phyloP scores from a whole-genome alignment of 2,797 vertebrate species.

The Odontamblyopus lacepedii region DNA sequence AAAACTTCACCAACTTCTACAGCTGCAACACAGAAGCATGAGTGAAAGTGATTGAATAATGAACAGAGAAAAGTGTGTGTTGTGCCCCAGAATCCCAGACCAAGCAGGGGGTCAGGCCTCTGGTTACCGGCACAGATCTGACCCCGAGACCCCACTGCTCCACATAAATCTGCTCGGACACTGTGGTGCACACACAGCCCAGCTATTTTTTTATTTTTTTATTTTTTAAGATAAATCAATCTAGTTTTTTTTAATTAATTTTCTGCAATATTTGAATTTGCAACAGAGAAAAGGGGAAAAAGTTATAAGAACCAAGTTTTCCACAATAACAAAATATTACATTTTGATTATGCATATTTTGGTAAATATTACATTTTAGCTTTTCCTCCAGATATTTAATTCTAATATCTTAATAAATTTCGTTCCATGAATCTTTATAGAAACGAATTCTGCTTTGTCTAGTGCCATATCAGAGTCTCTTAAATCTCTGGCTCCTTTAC shows the following conservation, averaged over 20 bases:
- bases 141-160: constrained; percentile 55
- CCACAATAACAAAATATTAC: neutral
- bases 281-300: neutral
- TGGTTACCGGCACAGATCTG: constrained; percentile 57
- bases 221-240: constrained; percentile 14
- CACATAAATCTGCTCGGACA: constrained; percentile 56
- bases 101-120: constrained; percentile 60
- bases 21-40: neutral
- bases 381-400: too few relatives aligned
- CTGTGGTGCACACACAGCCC: constrained; percentile 4
- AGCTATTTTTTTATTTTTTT: neutral
- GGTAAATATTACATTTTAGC: too few relatives aligned
- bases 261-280: neutral
- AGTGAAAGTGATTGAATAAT: neutral
- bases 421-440: neutral
- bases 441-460: neutral
- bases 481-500: constrained; percentile 12
- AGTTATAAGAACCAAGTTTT: neutral
- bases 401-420: neutral
- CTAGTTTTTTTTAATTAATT: neutral
- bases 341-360: neutral
- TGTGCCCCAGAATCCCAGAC: constrained; percentile 45
- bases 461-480: constrained; percentile 1
- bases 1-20: neutral
- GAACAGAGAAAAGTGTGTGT: constrained; percentile 1